Conservation (phyloP, 2,797 vertebrate species). For the Gymnodraco acuticeps region DNA sequence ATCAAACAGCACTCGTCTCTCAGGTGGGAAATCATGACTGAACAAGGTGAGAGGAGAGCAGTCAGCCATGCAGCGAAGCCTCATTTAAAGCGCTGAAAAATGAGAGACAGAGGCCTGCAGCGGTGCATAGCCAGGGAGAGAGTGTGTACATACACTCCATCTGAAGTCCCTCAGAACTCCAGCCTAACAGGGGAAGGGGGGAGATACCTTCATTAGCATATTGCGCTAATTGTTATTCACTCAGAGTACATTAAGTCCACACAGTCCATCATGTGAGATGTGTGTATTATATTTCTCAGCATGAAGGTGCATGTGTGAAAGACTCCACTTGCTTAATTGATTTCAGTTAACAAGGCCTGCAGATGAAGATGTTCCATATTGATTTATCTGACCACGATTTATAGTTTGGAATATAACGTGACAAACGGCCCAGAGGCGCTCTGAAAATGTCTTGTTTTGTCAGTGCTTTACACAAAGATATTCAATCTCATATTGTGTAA, state of each 20-base stretch:
- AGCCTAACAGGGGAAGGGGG: constrained; percentile 41
- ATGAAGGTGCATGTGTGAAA: constrained; percentile 17
- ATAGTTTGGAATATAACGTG: no score
- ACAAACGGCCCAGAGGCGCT: no score
- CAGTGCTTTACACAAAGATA: no score
- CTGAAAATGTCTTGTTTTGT: no score
- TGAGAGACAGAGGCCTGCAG: constrained; percentile 66
- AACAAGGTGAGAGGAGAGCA: constrained; percentile 65
- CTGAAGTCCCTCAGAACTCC: constrained; percentile 54
- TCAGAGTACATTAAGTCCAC: constrained; percentile 45
- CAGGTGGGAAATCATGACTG: constrained; percentile 68
- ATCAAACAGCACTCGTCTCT: constrained; percentile 59
- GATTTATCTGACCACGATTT: no score
- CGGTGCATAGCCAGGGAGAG: constrained; percentile 46
- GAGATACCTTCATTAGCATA: constrained; percentile 70
- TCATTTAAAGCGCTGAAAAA: constrained; percentile 73
- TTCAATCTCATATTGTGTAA: no score
- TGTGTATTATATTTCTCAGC: constrained; percentile 37
- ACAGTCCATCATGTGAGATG: constrained; percentile 20
- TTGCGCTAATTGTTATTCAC: constrained; percentile 74
- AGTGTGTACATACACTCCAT: constrained; percentile 47
- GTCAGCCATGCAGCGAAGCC: constrained; percentile 56
- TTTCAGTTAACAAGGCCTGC: neutral
- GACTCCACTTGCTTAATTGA: neutral
- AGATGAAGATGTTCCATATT: no score